phyloP scores from a whole-genome alignment of 2,888 invertebrate genomes.

The Smittia sp. region DNA sequence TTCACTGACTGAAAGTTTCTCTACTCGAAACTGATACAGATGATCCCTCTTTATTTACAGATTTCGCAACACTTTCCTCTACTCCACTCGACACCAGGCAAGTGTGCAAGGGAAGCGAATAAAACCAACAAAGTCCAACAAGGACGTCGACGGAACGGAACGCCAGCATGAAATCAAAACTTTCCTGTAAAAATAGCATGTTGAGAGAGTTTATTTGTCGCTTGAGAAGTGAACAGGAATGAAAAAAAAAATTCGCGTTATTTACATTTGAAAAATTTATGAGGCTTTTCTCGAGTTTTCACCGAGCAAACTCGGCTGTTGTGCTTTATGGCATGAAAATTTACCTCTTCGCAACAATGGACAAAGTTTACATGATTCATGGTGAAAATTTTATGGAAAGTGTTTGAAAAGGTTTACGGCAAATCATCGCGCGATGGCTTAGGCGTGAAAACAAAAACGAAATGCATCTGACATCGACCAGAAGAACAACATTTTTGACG shows the following conservation, averaged over 20 bases:
- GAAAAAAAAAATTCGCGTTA: not conserved
- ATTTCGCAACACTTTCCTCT: not conserved
- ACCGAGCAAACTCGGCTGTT: not conserved
- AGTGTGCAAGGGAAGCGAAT: not conserved
- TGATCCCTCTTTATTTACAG: not conserved
- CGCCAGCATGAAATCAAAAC: constrained; percentile 11
- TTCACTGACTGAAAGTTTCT: not conserved
- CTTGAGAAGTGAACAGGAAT: not conserved
- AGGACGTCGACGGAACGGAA: not conserved
- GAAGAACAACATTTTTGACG: not conserved
- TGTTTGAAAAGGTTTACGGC: constrained; percentile 12
- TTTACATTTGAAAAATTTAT: constrained; percentile 23
- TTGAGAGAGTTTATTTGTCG: constrained; percentile 12
- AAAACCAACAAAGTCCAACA: not conserved
- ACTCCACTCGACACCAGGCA: not conserved
- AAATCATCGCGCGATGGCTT: not conserved
- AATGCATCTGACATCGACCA: not conserved
- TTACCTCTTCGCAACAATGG: not conserved
- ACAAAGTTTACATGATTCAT: not conserved
- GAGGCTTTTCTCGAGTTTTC: not conserved
- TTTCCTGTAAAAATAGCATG: constrained; percentile 12
- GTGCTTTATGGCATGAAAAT: not conserved
- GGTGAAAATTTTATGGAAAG: not conserved
- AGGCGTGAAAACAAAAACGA: not conserved
- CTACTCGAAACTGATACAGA: not conserved